Evolutionary conservation across 2,113 vertebrate species (phyloP), one percentile per base, ranked within the genome.

Genomic region (Amblyopsis rosae): DNA sequence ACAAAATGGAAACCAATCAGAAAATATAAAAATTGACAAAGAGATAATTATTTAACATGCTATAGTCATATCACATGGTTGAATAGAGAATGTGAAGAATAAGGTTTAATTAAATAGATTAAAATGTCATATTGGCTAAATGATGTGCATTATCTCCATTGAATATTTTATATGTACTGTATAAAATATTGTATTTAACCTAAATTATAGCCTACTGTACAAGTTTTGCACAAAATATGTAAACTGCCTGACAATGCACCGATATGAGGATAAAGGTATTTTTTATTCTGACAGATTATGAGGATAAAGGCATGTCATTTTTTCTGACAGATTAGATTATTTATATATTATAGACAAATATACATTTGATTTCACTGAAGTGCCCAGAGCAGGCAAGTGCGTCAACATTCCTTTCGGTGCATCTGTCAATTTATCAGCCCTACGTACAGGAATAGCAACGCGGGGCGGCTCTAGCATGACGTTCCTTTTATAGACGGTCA

Each of bases 391-490:
- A 45, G 57, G 57, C 63, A 76, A 90, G 85, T 92, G 90, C 90
- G 92, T 79, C 69, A 85, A 80, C 95, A 95, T 95, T 94, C 92
- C 94, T 71, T 65, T 65, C 71, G 70, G 75, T 91, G 92, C 97
- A 98, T 98, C 96, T 98, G 98, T 97, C 93, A 88, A 73, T 90
- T 92, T 92, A 90, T 98, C 97, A 98, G 92, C 87, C 76, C 87
- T 75, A 84, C 69, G 82, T 93, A 96, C 95, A 91, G 86, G 91
- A 99, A 99, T 99, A 99, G 97, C 90, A 93, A 86, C 86, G 55
- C 78, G 84, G 87, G 81, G 78, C 46, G 17, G 77, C 77, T 88
- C 73, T 76, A 77, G 74, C 82, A 83, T 87, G 72, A 82, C 86
- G 91, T 93, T 93, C 94, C 95, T 95, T 97, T 96, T 98, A 97